A percentile compares a stretch with the other conserved stretches of the same genome.
Evolutionary conservation across 2,888 invertebrate species (phyloP).

Genomic region (Odontocerum albicorne): DNA sequence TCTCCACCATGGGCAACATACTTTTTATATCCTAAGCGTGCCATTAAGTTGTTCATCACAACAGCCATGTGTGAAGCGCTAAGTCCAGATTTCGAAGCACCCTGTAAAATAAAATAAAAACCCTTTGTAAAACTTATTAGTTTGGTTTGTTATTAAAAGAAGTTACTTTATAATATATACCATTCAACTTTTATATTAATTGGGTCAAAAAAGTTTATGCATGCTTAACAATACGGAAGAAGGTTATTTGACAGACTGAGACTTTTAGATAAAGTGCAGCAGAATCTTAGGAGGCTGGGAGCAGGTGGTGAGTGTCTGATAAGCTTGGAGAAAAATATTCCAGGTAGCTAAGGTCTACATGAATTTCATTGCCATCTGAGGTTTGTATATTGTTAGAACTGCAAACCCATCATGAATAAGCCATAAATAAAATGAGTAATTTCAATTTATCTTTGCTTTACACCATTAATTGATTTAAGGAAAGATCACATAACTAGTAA

Average conservation of each 20-base stretch:
- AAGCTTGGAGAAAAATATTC: too few species aligned
- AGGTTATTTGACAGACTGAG: background rate
- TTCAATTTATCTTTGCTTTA: too few species aligned
- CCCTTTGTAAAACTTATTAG: background rate
- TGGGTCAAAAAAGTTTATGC: background rate
- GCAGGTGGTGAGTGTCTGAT: too few species aligned
- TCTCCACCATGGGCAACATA: conserved; percentile 71
- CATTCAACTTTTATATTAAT: background rate
- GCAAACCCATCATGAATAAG: too few species aligned
- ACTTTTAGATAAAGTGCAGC: background rate
- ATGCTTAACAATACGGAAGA: too few species aligned
- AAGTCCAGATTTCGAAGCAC: conserved; percentile 49
- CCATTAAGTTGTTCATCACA: conserved; percentile 62
- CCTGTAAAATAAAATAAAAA: conserved; percentile 31
- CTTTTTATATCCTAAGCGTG: conserved; percentile 56
- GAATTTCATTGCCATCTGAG: too few species aligned
- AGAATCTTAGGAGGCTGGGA: background rate
- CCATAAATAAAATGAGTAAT: too few species aligned
- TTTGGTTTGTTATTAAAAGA: background rate
- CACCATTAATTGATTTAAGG: too few species aligned
- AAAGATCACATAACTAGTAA: too few species aligned
- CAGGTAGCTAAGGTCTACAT: too few species aligned
- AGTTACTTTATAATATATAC: too few species aligned
- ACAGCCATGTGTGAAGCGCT: conserved; percentile 51
- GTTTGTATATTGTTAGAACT: too few species aligned